Conservation (phyloP, 2,113 vertebrate genomes). For the Nematolebias whitei region DNA sequence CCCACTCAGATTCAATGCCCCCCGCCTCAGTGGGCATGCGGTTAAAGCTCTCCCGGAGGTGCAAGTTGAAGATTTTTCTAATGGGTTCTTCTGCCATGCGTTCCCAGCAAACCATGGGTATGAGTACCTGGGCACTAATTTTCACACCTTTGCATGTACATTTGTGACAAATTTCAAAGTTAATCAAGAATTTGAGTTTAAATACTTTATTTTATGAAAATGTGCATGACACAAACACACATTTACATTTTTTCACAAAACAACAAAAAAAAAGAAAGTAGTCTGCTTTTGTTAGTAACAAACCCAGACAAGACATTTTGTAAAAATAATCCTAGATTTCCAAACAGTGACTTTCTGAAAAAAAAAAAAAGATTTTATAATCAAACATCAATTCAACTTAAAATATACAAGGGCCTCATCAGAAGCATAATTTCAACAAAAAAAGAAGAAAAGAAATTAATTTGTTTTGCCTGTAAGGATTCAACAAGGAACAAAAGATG, state of each 20-base stretch:
- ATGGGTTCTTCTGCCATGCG: no score
- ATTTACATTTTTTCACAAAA: conserved; percentile 35
- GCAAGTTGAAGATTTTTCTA: no score
- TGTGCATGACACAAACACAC: not conserved
- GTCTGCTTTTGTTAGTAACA: conserved; percentile 50
- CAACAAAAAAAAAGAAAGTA: conserved; percentile 29
- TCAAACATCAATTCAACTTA: conserved; percentile 24
- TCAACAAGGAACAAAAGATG: no score
- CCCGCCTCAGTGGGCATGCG: no score
- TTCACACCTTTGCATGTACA: no score
- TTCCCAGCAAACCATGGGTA: no score
- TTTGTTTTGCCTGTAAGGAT: conserved; percentile 3
- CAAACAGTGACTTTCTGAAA: conserved; percentile 20
- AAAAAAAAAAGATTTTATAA: conserved; percentile 6
- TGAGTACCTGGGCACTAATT: no score
- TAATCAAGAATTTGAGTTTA: conserved; percentile 39
- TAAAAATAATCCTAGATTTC: conserved; percentile 4
- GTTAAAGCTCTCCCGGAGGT: no score
- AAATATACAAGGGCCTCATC: conserved; percentile 8
- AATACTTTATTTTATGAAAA: conserved; percentile 10
- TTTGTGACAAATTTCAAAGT: no score
- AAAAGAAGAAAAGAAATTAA: conserved; percentile 15
- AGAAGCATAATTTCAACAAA: conserved; percentile 39
- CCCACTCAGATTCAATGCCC: no score
- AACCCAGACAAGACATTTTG: conserved; percentile 15